Percentiles rank a stretch among this genome's conserved stretches.
phyloP scores from a whole-genome alignment of 2,113 vertebrate genomes.

The Puffinus mauretanicus region DNA sequence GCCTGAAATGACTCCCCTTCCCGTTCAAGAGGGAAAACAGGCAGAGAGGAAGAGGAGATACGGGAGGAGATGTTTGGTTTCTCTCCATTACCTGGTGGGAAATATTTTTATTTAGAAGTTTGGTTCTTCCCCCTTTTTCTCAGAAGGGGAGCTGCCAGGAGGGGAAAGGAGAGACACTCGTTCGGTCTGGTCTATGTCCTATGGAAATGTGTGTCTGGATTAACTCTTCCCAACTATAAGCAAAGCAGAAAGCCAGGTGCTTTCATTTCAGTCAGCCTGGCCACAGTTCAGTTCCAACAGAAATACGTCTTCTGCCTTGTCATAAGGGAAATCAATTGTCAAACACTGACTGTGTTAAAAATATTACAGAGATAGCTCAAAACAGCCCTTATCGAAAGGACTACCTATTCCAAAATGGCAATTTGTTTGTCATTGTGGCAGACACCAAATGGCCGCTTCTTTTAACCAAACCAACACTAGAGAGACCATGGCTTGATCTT shows the following conservation, averaged over 20 bases:
- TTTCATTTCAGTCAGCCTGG: not conserved
- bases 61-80: not conserved
- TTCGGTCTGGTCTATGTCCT: not conserved
- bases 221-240: not conserved
- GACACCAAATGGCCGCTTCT: not conserved
- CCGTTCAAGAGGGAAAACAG: not conserved
- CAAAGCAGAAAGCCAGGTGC: not conserved
- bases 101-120: not conserved
- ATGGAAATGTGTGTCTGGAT: not conserved
- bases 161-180: not conserved
- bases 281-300: not conserved
- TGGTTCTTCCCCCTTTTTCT: not conserved
- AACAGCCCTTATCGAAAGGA: not conserved
- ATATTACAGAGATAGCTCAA: not conserved
- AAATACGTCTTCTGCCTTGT: not conserved
- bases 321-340: not conserved
- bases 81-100: not conserved
- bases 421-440: not conserved
- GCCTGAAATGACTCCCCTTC: not conserved
- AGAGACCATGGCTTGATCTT: not conserved
- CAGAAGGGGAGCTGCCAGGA: not conserved
- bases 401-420: not conserved
- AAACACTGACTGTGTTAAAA: not conserved
- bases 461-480: not conserved
- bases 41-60: not conserved